Percentiles rank a stretch among this genome's conserved stretches.
phyloP scores from a whole-genome alignment of 2,113 vertebrate species.

The Tenrec ecaudatus region DNA sequence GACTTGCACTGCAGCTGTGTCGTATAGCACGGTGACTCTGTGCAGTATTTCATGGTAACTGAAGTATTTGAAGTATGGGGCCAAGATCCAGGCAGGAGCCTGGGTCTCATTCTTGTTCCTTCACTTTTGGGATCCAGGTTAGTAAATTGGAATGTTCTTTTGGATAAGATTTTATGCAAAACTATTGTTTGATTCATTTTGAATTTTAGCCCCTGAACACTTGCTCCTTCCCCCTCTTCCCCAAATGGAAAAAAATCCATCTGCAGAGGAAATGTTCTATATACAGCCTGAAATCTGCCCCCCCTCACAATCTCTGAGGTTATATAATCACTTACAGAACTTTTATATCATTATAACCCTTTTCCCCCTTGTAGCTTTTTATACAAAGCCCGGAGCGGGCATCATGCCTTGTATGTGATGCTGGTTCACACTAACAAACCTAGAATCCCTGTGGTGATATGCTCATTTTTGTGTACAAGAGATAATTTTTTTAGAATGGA shows the following conservation, averaged over 20 bases:
- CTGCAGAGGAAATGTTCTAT: conserved; percentile 37
- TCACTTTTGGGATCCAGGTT: not conserved
- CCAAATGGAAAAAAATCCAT: not conserved
- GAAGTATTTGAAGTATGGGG: not conserved
- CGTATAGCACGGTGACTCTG: not conserved
- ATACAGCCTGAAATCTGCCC: not conserved
- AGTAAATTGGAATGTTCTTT: not conserved
- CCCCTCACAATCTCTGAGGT: not conserved
- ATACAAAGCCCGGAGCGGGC: not conserved
- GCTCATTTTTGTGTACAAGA: conserved; percentile 52
- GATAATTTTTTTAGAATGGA: conserved; percentile 40
- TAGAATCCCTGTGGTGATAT: conserved; percentile 8
- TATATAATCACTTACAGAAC: not conserved
- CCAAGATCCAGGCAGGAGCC: not conserved
- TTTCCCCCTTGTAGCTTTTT: not conserved
- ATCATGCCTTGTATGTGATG: not conserved
- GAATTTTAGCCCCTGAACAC: conserved; percentile 19
- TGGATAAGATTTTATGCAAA: not conserved
- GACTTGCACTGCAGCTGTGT: not conserved
- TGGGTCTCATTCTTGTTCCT: not conserved
- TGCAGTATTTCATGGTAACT: not conserved
- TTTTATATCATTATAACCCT: not conserved
- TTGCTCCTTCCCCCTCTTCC: too few species aligned
- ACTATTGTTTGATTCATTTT: conserved; percentile 34
- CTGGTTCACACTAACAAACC: not conserved